A percentile compares a stretch with the other conserved stretches of the same genome.
Evolutionary conservation across 2,888 invertebrate genomes (phyloP).

Genomic region (Romanomermis culicivorax): DNA sequence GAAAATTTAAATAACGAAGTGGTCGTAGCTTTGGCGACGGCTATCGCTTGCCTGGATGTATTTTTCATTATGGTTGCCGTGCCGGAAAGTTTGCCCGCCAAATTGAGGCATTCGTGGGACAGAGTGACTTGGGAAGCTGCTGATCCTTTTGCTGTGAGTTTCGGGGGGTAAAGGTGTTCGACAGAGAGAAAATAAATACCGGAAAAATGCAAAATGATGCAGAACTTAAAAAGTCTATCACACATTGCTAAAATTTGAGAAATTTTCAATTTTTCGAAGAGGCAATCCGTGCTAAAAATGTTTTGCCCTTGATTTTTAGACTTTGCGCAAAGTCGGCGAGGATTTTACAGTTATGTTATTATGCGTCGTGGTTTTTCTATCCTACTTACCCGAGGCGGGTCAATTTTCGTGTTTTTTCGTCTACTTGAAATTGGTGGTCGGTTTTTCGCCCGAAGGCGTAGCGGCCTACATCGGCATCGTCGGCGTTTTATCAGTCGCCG

Average conservation of each 20-base stretch:
- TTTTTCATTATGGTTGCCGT: constrained; percentile 94
- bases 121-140: constrained; percentile 88
- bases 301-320: too few relatives aligned
- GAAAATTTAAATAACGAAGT: constrained; percentile 57
- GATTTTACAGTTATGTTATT: constrained; percentile 87
- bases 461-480: constrained; percentile 92
- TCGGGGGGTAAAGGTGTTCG: constrained; percentile 11
- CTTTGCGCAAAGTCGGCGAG: constrained; percentile 70
- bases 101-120: constrained; percentile 55
- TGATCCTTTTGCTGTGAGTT: constrained; percentile 75
- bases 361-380: constrained; percentile 86
- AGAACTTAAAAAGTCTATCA: too few relatives aligned
- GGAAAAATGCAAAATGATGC: too few relatives aligned
- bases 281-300: too few relatives aligned
- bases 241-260: too few relatives aligned
- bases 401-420: constrained; percentile 99
- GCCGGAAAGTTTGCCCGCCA: constrained; percentile 90
- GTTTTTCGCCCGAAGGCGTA: constrained; percentile 78
- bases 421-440: constrained; percentile 88
- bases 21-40: constrained; percentile 81
- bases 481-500: constrained; percentile 79
- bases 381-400: constrained; percentile 84
- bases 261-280: too few relatives aligned
- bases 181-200: too few relatives aligned
- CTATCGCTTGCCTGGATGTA: constrained; percentile 77